Evolutionary conservation across 2,113 vertebrate genomes (phyloP).

Genomic region (Etheostoma cragini): DNA sequence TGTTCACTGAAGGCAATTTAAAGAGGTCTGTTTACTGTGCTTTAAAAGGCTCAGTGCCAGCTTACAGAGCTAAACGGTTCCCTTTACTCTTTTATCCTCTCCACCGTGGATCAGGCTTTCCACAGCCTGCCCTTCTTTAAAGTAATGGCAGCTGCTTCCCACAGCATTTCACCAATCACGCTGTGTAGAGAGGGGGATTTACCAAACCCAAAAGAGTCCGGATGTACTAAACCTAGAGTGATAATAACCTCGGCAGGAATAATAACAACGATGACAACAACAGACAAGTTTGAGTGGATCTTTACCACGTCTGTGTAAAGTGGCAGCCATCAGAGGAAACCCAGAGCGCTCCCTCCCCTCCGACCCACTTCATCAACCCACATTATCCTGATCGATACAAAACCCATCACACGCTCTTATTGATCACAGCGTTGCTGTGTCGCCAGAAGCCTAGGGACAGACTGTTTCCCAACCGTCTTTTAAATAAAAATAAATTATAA

Average conservation of each 20-base stretch:
- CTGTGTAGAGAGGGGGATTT: conserved; percentile 9
- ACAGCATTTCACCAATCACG: conserved; percentile 42
- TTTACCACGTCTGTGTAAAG: conserved; percentile 46
- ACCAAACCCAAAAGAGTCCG: conserved; percentile 20
- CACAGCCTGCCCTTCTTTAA: conserved; percentile 54
- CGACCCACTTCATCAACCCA: conserved; percentile 81
- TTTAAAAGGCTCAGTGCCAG: conserved; percentile 68
- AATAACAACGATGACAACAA: conserved; percentile 49
- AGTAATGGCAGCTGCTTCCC: conserved; percentile 68
- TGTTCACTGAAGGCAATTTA: conserved; percentile 34
- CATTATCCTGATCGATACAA: conserved; percentile 81
- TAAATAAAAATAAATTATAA: conserved; percentile 69
- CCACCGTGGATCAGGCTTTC: conserved; percentile 35
- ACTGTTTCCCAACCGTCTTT: conserved; percentile 67
- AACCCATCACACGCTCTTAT: conserved; percentile 81
- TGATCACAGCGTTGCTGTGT: conserved; percentile 77
- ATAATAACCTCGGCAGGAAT: conserved; percentile 55
- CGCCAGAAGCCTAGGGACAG: conserved; percentile 75
- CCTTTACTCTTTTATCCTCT: conserved; percentile 65
- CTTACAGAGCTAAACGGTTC: conserved; percentile 68
- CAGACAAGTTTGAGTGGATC: conserved; percentile 56
- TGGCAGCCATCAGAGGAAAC: conserved; percentile 51
- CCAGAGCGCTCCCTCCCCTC: conserved; percentile 26
- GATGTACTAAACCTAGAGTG: conserved; percentile 37
- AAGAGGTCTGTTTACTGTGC: conserved; percentile 62